Percentiles rank a stretch among this genome's conserved stretches.
Evolutionary conservation across 2,888 invertebrate species (phyloP).

Genomic region (Drosophila rubida): DNA sequence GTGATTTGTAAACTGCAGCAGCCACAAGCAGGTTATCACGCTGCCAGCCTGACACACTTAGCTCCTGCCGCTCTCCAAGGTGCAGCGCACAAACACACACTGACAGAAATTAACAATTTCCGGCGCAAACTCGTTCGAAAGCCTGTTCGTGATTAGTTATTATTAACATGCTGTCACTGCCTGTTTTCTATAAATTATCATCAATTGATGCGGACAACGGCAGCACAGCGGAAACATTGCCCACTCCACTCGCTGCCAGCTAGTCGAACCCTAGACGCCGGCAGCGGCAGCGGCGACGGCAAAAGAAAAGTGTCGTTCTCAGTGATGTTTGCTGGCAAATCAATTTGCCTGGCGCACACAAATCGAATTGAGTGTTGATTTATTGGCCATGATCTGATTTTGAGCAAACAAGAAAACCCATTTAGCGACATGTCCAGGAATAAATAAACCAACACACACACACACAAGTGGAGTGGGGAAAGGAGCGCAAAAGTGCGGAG

Average conservation of each 20-base stretch:
- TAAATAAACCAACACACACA: slow-evolving; percentile 57
- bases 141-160: slow-evolving; percentile 63
- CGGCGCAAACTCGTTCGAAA: slow-evolving; percentile 61
- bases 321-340: slow-evolving; percentile 45
- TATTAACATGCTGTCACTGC: slow-evolving; percentile 61
- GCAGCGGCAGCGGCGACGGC: neutral
- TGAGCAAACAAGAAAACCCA: slow-evolving; percentile 72
- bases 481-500: neutral
- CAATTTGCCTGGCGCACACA: slow-evolving; percentile 44
- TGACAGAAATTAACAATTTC: slow-evolving; percentile 66
- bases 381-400: slow-evolving; percentile 77
- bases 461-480: neutral
- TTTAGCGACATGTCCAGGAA: slow-evolving; percentile 72
- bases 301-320: slow-evolving; percentile 31
- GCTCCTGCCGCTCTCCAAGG: too few species aligned
- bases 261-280: too few species aligned
- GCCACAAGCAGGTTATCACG: slow-evolving; percentile 11
- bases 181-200: slow-evolving; percentile 50
- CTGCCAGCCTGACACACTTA: slow-evolving; percentile 33
- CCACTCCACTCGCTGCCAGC: too few species aligned
- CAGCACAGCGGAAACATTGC: slow-evolving; percentile 23
- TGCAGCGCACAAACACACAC: too few species aligned
- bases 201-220: slow-evolving; percentile 45
- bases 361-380: slow-evolving; percentile 74
- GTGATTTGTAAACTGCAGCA: slow-evolving; percentile 32